Percentiles rank a stretch among this genome's conserved stretches.
These are phyloP conservation scores for Macrophya alboannulata DNA, from an alignment of 2,888 invertebrate species.

Conservation along the genomic window DNA sequence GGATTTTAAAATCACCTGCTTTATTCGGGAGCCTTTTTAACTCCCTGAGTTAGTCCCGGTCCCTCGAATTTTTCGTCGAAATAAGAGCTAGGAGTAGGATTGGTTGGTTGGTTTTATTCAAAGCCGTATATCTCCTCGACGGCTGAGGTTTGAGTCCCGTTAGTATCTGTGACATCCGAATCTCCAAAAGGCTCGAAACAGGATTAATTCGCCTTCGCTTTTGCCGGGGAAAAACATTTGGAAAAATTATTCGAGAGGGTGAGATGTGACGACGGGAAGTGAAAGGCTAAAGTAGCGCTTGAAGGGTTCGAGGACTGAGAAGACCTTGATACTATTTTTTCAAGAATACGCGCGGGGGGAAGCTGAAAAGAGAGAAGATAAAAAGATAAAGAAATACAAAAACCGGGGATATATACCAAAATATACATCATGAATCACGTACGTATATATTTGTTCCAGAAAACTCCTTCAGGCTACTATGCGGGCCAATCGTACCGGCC, in stretches of 20 bases:
- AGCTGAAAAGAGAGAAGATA: too few relatives aligned
- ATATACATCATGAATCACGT: background rate
- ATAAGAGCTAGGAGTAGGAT: background rate
- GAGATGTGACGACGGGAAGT: background rate
- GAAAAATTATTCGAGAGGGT: background rate
- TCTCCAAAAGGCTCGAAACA: background rate
- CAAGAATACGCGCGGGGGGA: too few relatives aligned
- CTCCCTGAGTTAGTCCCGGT: background rate
- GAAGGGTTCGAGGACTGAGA: background rate
- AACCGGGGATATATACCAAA: background rate
- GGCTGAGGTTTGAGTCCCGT: background rate
- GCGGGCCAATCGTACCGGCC: conserved; percentile 82
- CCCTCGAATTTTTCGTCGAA: background rate
- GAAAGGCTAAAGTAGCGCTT: background rate
- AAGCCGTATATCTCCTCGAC: background rate
- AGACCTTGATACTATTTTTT: background rate
- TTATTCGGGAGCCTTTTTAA: background rate
- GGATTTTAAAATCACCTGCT: background rate
- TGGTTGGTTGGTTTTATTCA: background rate
- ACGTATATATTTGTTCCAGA: conserved; percentile 77
- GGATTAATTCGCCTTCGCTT: background rate
- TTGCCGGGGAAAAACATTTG: background rate
- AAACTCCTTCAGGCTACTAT: conserved; percentile 84
- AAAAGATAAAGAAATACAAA: background rate
- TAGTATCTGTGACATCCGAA: background rate